Conservation (phyloP, 2,113 vertebrate genomes). For the Podocnemis expansa region DNA sequence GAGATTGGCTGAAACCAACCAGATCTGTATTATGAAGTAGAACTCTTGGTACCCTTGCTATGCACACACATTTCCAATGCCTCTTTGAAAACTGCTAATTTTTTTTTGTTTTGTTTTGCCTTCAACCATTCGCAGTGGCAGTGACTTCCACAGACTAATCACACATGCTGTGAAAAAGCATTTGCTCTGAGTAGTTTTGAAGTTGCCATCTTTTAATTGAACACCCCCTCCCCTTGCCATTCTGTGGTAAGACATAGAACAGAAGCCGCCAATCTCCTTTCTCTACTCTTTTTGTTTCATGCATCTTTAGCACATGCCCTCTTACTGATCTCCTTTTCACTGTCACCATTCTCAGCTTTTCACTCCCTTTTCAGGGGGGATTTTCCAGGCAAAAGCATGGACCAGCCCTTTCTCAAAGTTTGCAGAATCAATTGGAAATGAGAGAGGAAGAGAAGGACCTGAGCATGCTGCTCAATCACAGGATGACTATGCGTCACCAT, state of each 20-base stretch:
- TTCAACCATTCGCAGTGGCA: neutral
- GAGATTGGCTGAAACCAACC: neutral
- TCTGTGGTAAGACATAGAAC: neutral
- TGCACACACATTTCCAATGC: neutral
- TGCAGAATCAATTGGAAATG: neutral
- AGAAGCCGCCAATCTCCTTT: neutral
- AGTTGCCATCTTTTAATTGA: too few relatives aligned
- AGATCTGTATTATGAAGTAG: neutral
- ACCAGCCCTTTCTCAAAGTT: neutral
- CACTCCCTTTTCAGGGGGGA: neutral
- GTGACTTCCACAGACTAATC: neutral
- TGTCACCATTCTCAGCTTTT: neutral
- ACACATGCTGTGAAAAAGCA: too few relatives aligned
- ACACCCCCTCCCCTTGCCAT: too few relatives aligned
- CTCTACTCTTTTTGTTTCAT: neutral
- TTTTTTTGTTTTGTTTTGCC: too few relatives aligned
- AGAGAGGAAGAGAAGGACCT: too few relatives aligned
- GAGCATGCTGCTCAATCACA: too few relatives aligned
- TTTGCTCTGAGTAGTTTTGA: too few relatives aligned
- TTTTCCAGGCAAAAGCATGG: neutral
- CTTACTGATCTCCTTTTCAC: too few relatives aligned
- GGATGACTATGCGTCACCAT: too few relatives aligned
- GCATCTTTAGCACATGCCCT: too few relatives aligned
- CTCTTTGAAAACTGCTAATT: neutral
- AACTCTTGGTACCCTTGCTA: neutral